phyloP scores from a whole-genome alignment of 2,113 vertebrate species.

The Crotalus tigris region DNA sequence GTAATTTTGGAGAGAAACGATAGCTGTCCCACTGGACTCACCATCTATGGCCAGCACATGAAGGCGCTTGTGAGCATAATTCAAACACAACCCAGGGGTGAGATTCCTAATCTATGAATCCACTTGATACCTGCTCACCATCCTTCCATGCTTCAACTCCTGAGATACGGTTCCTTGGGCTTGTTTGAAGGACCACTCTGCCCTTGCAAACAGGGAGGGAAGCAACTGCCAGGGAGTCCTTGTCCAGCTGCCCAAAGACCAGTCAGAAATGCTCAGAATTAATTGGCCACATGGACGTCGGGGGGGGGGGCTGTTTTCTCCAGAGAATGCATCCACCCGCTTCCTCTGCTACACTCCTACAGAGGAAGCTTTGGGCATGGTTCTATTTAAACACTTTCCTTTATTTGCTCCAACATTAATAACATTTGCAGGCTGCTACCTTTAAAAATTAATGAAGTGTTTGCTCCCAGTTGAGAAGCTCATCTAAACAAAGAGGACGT shows the following conservation, averaged over 20 bases:
- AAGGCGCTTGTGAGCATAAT: not conserved
- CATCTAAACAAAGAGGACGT: slow-evolving; percentile 34
- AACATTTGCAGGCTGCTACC: slow-evolving; percentile 65
- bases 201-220: not conserved
- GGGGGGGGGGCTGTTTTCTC: not conserved
- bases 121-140: not conserved
- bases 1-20: not conserved
- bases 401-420: slow-evolving; percentile 62
- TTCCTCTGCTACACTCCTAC: slow-evolving; percentile 15
- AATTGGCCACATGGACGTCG: too few relatives aligned
- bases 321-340: rapidly evolving
- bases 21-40: not conserved
- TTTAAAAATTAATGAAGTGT: slow-evolving; percentile 74
- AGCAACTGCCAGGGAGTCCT: not conserved
- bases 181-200: not conserved
- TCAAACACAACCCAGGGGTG: not conserved
- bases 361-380: slow-evolving; percentile 32
- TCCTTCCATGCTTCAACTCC: not conserved
- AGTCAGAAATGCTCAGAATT: not conserved
- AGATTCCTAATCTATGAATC: not conserved
- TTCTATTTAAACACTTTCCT: slow-evolving; percentile 58
- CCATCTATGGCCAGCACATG: not conserved
- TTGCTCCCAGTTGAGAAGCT: slow-evolving; percentile 65
- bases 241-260: not conserved
- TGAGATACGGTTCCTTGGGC: not conserved